Evolutionary conservation across 1,140 invertebrate genomes (phyloP), one percentile per base, ranked within the genome.

Genomic region (Eupeodes corollae): DNA sequence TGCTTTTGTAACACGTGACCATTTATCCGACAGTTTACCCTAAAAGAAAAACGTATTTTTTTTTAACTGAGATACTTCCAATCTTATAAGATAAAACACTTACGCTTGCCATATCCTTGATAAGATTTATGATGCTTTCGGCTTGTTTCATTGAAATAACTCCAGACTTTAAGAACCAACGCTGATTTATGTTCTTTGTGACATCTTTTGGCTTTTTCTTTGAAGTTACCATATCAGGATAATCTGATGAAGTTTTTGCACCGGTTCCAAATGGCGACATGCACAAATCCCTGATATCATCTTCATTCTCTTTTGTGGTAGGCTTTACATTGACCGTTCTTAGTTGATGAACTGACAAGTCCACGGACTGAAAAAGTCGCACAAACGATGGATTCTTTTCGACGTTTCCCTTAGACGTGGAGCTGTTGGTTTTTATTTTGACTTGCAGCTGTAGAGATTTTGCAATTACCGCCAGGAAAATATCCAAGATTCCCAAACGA

Each of bases 101-200:
- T 74, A 93, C 90, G 55, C 85, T 78, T 14, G 88, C 83, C 87
- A 98, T 91, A 63, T 98, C 92, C 50, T 86, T 82, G 1, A 98
- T 76, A 3, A 98, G 75, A 43, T 80, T 78, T 21, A 93, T 88
- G 26, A 96, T 90, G 40, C 86, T 82, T 68, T 91, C 84, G 5
- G 91, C 88, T 41, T 94, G 77, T 63, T 89, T 87, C 48, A 82
- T 76, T 8, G 82, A 80, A 53, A 91, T 87, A 40, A 77, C 75
- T 1, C 92, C 91, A 26, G 21, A 26, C 52, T 84, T 75, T 50
- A 95, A 72, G 80, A 89, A 96, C 91, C 91, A 95, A 40, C 65
- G 56, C n/a, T 68, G 64, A 44, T 68, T 68, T 1, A 68, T 49
- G 53, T 68, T 68, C 14, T 63, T 50, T 8, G 59, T 59, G 52